These are phyloP conservation scores for Lepetodrilus schrolli DNA, from an alignment of 2,888 invertebrate species.

Conservation along the genomic window DNA sequence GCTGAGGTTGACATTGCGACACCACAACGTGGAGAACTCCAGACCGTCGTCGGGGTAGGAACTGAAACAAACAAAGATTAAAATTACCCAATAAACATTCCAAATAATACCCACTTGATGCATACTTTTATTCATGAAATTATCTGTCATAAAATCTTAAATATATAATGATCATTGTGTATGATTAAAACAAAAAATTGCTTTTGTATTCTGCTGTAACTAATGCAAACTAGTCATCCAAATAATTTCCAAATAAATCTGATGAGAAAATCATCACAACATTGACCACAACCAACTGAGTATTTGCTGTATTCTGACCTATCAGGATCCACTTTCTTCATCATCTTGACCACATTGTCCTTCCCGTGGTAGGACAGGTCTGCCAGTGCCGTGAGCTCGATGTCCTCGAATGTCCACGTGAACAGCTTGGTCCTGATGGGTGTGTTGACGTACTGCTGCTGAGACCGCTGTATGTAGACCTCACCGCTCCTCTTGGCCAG, in stretches of 20 bases:
- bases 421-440: constrained; percentile 84
- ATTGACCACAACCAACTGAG: too few relatives aligned
- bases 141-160: too few relatives aligned
- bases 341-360: constrained; percentile 82
- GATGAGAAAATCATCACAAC: too few relatives aligned
- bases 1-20: constrained; percentile 87
- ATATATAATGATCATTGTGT: too few relatives aligned
- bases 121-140: too few relatives aligned
- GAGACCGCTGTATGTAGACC: constrained; percentile 93
- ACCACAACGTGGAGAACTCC: constrained; percentile 94
- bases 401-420: constrained; percentile 87
- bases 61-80: constrained; percentile 75
- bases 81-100: constrained; percentile 28
- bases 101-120: too few relatives aligned
- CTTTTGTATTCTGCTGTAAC: too few relatives aligned
- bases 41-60: constrained; percentile 93
- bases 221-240: too few relatives aligned
- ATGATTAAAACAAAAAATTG: too few relatives aligned
- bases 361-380: constrained; percentile 91
- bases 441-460: constrained; percentile 82
- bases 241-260: too few relatives aligned
- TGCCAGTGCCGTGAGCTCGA: constrained; percentile 86
- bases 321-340: constrained; percentile 89
- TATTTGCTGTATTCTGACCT: too few relatives aligned
- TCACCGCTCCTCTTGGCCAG: constrained; percentile 93